Percentiles rank a stretch among this genome's conserved stretches.
These are phyloP conservation scores for Silurus glanis DNA, from an alignment of 2,113 vertebrate genomes.

Conservation along the genomic window DNA sequence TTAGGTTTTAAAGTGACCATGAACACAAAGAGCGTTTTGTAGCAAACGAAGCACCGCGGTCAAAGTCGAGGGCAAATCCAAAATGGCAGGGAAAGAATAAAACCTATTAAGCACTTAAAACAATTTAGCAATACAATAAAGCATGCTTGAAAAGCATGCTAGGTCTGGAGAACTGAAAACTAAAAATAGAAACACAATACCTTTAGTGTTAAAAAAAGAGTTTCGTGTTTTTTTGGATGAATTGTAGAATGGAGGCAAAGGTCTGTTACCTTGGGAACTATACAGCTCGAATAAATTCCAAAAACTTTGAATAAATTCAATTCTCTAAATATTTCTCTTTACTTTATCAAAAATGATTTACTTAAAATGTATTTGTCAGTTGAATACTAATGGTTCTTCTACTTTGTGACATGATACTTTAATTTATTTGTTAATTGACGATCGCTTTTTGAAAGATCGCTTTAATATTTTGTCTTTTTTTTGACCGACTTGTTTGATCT, in stretches of 20 bases:
- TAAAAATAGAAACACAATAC: not conserved
- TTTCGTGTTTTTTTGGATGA: no score
- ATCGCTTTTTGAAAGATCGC: no score
- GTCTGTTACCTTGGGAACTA: not conserved
- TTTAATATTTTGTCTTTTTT: no score
- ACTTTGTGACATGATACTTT: no score
- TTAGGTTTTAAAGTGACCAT: not conserved
- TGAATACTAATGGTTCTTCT: no score
- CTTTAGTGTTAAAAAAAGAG: not conserved
- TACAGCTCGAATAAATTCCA: not conserved
- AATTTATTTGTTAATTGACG: no score
- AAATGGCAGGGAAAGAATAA: not conserved
- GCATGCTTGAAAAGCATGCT: not conserved
- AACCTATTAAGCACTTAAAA: not conserved
- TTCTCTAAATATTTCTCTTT: no score
- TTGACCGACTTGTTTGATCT: no score
- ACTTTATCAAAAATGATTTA: no score
- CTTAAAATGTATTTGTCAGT: no score
- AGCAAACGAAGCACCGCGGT: not conserved
- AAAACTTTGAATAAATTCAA: no score
- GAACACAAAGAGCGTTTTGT: conserved; percentile 6
- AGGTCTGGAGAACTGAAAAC: not conserved
- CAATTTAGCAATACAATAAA: not conserved
- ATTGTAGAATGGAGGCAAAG: not conserved
- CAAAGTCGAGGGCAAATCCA: not conserved